Evolutionary conservation across 2,797 vertebrate genomes (phyloP), one percentile per base, ranked within the genome.

Genomic region (Poliocrania exsul): DNA sequence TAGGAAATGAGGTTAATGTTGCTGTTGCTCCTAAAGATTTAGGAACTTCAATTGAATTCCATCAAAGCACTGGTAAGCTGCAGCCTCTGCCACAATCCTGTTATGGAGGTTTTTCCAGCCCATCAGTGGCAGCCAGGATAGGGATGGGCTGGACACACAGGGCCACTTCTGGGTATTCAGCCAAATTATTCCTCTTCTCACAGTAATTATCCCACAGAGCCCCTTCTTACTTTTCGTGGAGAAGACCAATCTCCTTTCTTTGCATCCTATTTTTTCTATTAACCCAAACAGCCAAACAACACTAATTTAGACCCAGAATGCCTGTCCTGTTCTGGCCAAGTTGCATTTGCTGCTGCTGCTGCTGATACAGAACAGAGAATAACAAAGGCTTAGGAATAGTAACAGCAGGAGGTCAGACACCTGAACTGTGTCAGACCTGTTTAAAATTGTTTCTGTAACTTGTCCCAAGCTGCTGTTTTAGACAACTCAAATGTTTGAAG

Each of bases 1-100:
- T 95, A 91, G 66, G 83, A 96, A 96, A 95, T 79, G 79, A 97
- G 93, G 95, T 96, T 97, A 92, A 86, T 90, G 54, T 81, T 29
- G 62, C 81, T 93, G 62, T 95, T 86, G 82, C 67, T 96, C 58
- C 81, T 96, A 47, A 95, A 96, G 94, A 93, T 92, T 95, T 93
- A 93, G 94, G 92, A 93, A 56, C 86, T 94, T 95, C 91, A 88
- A 9, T 73, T 88, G 90, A 91, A 38, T 93, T 92, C 95, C 95
- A 92, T 11, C 91, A 92, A 93, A 92, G 94, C 94, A 90, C 38
- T 87, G 87, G 83, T 85, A 87, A 96, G 89, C 91, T 97, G 69
- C 94, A 93, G 42, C 38, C n/a, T 66, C 51, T 83, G 70, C 70
- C 57, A 31, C 60, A 58, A 1, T 70, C 61, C 58, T 5, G 0